Evolutionary conservation across 2,888 invertebrate species (phyloP).

Genomic region (Drosophila anomalata): DNA sequence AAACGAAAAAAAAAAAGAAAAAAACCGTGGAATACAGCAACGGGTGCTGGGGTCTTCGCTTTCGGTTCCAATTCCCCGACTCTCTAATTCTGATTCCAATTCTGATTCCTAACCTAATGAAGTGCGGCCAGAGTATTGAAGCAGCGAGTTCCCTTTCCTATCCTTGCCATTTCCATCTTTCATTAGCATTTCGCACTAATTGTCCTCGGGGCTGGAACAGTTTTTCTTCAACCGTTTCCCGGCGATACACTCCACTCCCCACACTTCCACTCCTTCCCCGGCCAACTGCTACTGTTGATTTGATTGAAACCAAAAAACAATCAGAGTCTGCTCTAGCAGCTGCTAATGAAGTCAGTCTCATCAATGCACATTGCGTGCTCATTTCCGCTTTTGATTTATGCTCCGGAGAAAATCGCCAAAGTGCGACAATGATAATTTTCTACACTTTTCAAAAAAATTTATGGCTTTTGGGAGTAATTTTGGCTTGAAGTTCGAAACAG

Average conservation of each 20-base stretch:
- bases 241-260: no score
- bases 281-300: slow-evolving; percentile 50
- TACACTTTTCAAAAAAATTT: background rate
- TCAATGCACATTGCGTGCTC: slow-evolving; percentile 61
- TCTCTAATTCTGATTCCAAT: slow-evolving; percentile 18
- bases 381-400: slow-evolving; percentile 73
- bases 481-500: no score
- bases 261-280: background rate
- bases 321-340: slow-evolving; percentile 58
- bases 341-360: slow-evolving; percentile 74
- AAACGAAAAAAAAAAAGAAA: no score
- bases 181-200: slow-evolving; percentile 72
- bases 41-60: background rate
- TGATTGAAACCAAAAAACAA: slow-evolving; percentile 75
- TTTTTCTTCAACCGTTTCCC: slow-evolving; percentile 41
- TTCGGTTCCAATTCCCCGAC: background rate
- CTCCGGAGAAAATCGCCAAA: slow-evolving; percentile 39
- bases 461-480: no score
- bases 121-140: slow-evolving; percentile 44
- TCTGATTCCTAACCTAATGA: slow-evolving; percentile 58
- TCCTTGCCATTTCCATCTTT: slow-evolving; percentile 46
- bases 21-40: background rate
- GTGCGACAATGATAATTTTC: slow-evolving; percentile 29
- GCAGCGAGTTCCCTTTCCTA: slow-evolving; percentile 34
- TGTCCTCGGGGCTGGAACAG: slow-evolving; percentile 47